A percentile compares a stretch with the other conserved stretches of the same genome.
These are phyloP conservation scores for Achroia grisella DNA, from an alignment of 1,140 invertebrate genomes.

Conservation along the genomic window DNA sequence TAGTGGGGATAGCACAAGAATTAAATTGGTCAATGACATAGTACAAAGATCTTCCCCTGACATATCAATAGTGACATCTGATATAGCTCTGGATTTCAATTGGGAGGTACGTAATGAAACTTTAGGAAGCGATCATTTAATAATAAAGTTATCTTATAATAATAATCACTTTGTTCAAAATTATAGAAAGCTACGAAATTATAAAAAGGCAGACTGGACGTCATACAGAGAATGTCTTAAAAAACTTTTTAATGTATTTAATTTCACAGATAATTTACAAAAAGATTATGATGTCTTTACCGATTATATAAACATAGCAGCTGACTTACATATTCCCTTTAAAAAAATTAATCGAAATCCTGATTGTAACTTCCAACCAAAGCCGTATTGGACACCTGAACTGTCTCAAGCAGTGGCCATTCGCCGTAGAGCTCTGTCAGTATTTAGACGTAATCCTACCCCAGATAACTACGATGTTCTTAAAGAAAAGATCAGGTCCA, in stretches of 20 bases:
- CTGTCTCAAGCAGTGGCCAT: constrained; percentile 23
- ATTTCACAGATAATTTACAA: constrained; percentile 5
- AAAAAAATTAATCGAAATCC: constrained; percentile 12
- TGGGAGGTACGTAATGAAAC: constrained; percentile 6
- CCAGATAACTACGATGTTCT: constrained; percentile 22
- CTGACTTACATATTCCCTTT: constrained; percentile 16
- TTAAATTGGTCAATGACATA: background rate
- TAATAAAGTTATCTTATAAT: constrained; percentile 2
- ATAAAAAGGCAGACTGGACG: constrained; percentile 7
- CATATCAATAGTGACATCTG: background rate
- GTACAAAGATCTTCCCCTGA: background rate
- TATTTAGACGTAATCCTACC: constrained; percentile 25
- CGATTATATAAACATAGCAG: constrained; percentile 11
- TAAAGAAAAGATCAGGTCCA: constrained; percentile 16
- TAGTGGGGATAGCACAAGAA: too few species aligned
- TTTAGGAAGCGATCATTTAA: constrained; percentile 13
- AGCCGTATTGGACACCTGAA: constrained; percentile 22
- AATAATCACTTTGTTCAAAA: background rate
- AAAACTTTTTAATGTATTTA: background rate
- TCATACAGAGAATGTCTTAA: background rate
- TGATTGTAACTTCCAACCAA: constrained; percentile 17
- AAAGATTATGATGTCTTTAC: constrained; percentile 16
- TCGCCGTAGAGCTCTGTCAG: constrained; percentile 19
- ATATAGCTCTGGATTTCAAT: constrained; percentile 1
- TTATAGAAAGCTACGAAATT: constrained; percentile 5